phyloP scores from a whole-genome alignment of 2,797 vertebrate genomes.

The Halcyon smyrnensis region DNA sequence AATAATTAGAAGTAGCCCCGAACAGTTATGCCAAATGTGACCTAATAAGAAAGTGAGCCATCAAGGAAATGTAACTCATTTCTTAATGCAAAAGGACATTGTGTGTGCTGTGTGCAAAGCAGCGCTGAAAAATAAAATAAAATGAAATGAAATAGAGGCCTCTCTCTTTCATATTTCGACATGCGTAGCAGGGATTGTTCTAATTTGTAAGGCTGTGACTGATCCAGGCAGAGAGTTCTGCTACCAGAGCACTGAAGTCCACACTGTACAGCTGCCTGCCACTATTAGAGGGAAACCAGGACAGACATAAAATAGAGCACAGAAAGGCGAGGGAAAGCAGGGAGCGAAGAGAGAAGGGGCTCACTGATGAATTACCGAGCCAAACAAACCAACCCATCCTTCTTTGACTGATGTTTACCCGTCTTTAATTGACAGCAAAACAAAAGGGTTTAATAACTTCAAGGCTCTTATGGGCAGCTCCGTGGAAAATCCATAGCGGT shows the following conservation, averaged over 20 bases:
- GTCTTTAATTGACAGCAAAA: constrained; percentile 71
- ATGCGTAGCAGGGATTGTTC: constrained; percentile 31
- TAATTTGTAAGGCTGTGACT: constrained; percentile 67
- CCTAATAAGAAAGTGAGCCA: constrained; percentile 73
- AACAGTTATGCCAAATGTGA: constrained; percentile 61
- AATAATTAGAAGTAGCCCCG: constrained; percentile 67
- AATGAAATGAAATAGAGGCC: neutral
- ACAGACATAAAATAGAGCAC: constrained; percentile 41
- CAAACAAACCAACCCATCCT: constrained; percentile 37
- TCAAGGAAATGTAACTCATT: constrained; percentile 74
- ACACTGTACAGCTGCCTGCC: constrained; percentile 55
- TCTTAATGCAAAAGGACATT: constrained; percentile 70
- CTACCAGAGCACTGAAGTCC: constrained; percentile 30
- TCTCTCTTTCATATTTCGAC: constrained; percentile 31
- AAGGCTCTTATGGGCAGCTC: constrained; percentile 45
- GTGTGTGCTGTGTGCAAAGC: constrained; percentile 41
- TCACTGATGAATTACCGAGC: constrained; percentile 69
- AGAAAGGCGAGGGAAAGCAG: constrained; percentile 45
- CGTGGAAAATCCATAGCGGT: constrained; percentile 55
- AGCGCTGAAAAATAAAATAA: neutral
- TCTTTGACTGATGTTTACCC: constrained; percentile 71
- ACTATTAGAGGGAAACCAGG: constrained; percentile 62
- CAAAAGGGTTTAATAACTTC: constrained; percentile 70
- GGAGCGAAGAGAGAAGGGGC: constrained; percentile 20
- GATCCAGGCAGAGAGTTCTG: constrained; percentile 48